These are phyloP conservation scores for Thymallus thymallus DNA, from an alignment of 2,113 vertebrate genomes.

Conservation along the genomic window DNA sequence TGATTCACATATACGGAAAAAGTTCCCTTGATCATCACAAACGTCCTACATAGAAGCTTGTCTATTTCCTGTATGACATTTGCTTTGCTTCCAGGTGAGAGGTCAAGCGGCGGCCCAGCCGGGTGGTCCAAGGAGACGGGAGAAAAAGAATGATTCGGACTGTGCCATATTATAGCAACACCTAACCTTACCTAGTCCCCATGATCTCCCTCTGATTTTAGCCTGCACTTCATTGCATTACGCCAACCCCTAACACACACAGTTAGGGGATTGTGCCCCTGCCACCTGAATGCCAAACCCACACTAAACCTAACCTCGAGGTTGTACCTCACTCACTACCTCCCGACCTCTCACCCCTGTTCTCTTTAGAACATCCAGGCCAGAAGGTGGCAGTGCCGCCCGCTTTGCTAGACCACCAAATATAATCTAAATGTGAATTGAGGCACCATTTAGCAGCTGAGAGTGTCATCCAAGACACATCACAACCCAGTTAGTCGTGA, in stretches of 20 bases:
- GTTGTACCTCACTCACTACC: not conserved
- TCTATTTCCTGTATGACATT: not conserved
- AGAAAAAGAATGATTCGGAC: slow-evolving; percentile 74
- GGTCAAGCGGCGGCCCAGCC: slow-evolving; percentile 62
- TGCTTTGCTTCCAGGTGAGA: slow-evolving; percentile 70
- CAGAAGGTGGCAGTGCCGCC: no score
- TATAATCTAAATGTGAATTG: no score
- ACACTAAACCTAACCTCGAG: not conserved
- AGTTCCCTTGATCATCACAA: no score
- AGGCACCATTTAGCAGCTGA: no score
- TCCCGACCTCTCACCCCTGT: not conserved
- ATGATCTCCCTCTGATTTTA: slow-evolving; percentile 5
- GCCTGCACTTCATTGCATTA: no score
- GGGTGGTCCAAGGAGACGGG: slow-evolving; percentile 65
- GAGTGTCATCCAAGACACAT: no score
- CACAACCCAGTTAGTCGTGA: no score
- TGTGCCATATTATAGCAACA: slow-evolving; percentile 73
- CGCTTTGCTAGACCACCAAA: no score
- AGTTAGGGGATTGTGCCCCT: not conserved
- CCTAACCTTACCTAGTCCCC: slow-evolving; percentile 6
- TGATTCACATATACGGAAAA: no score
- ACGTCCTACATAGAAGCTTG: no score
- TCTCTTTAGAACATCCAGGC: no score
- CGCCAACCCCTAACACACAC: not conserved
- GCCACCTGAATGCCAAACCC: not conserved